These are phyloP conservation scores for Natrix natrix DNA, from an alignment of 2,797 vertebrate genomes.

Conservation along the genomic window DNA sequence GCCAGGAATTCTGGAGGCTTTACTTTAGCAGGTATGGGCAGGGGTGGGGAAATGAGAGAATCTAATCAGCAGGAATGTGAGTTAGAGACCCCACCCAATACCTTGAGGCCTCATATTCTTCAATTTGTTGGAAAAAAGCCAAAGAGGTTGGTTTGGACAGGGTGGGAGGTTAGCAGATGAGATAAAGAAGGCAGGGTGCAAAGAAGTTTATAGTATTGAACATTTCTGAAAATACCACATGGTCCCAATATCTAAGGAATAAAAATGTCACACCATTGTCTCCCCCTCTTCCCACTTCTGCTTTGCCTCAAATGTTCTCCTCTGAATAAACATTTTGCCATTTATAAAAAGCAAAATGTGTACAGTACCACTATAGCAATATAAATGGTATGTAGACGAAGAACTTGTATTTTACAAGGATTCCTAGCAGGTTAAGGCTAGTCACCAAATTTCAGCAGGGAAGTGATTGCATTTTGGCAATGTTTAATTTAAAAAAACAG, in stretches of 20 bases:
- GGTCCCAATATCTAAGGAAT: not conserved
- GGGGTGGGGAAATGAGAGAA: not conserved
- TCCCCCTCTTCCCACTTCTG: not conserved
- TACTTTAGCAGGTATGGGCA: slow-evolving; percentile 18
- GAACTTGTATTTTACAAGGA: not conserved
- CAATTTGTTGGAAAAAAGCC: slow-evolving; percentile 17
- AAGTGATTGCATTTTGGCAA: not conserved
- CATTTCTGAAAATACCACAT: not conserved
- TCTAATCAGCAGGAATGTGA: slow-evolving; percentile 24
- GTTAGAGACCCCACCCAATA: slow-evolving; percentile 16
- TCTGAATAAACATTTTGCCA: not conserved
- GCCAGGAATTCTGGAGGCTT: slow-evolving; percentile 28
- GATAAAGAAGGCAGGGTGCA: not conserved
- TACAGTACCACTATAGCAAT: not conserved
- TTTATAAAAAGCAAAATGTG: not conserved
- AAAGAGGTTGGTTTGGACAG: not conserved
- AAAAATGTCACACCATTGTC: not conserved
- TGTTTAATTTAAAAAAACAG: not conserved
- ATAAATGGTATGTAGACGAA: not conserved
- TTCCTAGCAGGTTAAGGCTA: not conserved
- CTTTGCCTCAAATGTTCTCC: not conserved
- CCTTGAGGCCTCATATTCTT: slow-evolving; percentile 20
- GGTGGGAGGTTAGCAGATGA: slow-evolving; percentile 3
- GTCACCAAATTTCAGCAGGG: not conserved
- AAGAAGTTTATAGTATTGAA: not conserved